Base-by-base conservation (phyloP, 2,888 invertebrate species). In the Lasioglossum pauxillum region DNA sequence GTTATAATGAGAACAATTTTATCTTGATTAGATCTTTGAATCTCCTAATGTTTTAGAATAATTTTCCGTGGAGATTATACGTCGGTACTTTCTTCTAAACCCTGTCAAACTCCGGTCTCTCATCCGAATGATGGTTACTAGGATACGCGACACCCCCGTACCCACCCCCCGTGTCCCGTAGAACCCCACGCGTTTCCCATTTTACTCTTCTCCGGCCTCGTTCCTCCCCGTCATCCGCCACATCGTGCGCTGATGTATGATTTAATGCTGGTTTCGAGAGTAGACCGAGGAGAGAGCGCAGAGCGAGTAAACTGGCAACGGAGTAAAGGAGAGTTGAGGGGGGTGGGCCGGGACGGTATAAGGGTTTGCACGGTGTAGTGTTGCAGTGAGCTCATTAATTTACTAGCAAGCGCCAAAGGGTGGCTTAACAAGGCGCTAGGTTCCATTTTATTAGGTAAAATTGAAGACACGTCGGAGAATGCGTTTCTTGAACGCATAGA, bases 361-460 rank as follows among this genome's bases (percentile, higher is more conserved):
- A 93, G 93, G 93, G 93, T 92, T 93, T 92, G 92, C 88, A 92
- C 90, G 92, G 94, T 94, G 94, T 93, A 94, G 93, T 92, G 93
- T 94, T 94, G 93, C 94, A 94, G 93, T 93, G 94, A 94, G 94
- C 94, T 94, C 94, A 95, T 95, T 95, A 94, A 94, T 95, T 95
- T 94, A 93, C 92, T 91, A 93, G 94, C 92, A 88, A 93, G 93
- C 91, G 92, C 91, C 92, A 93, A 94, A 94, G 94, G 93, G 93
- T 93, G 93, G 91, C 91, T 93, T 94, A 93, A 94, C 93, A 93
- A 95, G 94, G 93, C 93, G 92, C 92, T 92, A 91, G 90, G 88
- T 92, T 91, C 92, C 91, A 92, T 94, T 94, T 94, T 94, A 94
- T 94, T 93, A 93, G 93, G 90, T 91, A 92, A 93, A 93, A 94